Evolutionary conservation across 2,113 vertebrate genomes (phyloP), one percentile per base, ranked within the genome.

Genomic region (Equus quagga): DNA sequence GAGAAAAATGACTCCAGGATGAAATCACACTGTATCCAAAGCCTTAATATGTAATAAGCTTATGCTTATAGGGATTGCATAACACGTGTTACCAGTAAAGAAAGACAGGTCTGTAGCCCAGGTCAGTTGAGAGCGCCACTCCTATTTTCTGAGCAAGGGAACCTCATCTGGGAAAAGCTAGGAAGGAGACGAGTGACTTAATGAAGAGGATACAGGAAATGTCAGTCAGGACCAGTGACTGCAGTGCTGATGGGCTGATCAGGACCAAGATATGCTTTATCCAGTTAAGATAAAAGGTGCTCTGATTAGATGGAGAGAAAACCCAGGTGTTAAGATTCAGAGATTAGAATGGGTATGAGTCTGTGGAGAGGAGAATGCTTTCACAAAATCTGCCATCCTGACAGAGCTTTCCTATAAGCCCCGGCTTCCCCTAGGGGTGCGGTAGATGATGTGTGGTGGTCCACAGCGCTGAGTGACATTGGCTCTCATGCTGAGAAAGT

Each of bases 91-190:
- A 64, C 72, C 2, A 21, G 67, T 23, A 88, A 18, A 80, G 80
- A 75, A 80, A 87, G 78, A 58, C 31, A 24, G 51, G 23, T 78
- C 82, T 85, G 33, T 19, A 17, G 46, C 64, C 36, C 28, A 15
- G 65, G 49, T 84, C 21, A 2, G 10, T 5, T 21, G 41, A 64
- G 81, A 60, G 24, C 0, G 8, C 81, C 89, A 44, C 70, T 84
- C 97, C 85, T 91, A 5, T 88, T 97, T 97, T 64, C 96, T 28
- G 62, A 91, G 94, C 80, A 94, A 75, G 90, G 33, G 24, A 94
- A 51, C 6, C 91, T 80, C 5, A 3, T 81, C 62, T 73, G 82
- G 89, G 41, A 78, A 85, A 87, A 92, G 81, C 76, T 33, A 10
- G n/a, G 67, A 78, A 72, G 56, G n/a, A 73, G 46, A 28, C 18